Percentiles rank a stretch among this genome's conserved stretches.
Conservation (phyloP, 1,140 invertebrate species). For the Trichogramma pretiosum region DNA sequence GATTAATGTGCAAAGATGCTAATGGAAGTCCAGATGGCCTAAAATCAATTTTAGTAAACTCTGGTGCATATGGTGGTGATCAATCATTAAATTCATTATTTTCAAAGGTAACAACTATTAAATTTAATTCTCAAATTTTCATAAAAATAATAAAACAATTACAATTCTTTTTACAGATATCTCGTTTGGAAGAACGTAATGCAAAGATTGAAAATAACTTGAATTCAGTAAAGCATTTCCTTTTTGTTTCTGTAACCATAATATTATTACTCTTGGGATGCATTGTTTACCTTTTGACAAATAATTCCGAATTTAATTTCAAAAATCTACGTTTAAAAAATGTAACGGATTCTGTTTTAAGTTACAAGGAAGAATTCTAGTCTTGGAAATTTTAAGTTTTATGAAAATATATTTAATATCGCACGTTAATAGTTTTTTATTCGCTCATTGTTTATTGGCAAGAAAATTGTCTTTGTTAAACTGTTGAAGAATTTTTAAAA, state of each 20-base stretch:
- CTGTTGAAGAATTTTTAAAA: too few relatives aligned
- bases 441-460: too few relatives aligned
- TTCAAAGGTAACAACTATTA: constrained; percentile 29
- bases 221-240: constrained; percentile 29
- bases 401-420: too few relatives aligned
- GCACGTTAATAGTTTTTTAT: too few relatives aligned
- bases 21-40: constrained; percentile 27
- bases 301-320: too few relatives aligned
- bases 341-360: too few relatives aligned
- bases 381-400: too few relatives aligned
- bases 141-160: not conserved
- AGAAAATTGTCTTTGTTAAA: too few relatives aligned
- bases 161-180: constrained; percentile 33
- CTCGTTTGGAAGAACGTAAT: constrained; percentile 32
- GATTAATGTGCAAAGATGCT: constrained; percentile 40
- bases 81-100: constrained; percentile 28
- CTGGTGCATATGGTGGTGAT: constrained; percentile 22
- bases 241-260: constrained; percentile 33
- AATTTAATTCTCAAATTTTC: constrained; percentile 5
- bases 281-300: constrained; percentile 26
- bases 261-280: constrained; percentile 31
- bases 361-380: too few relatives aligned
- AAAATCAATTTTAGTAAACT: constrained; percentile 22
- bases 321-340: too few relatives aligned
- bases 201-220: constrained; percentile 31